Conservation (phyloP, 2,113 vertebrate genomes). For the Callionymus lyra region DNA sequence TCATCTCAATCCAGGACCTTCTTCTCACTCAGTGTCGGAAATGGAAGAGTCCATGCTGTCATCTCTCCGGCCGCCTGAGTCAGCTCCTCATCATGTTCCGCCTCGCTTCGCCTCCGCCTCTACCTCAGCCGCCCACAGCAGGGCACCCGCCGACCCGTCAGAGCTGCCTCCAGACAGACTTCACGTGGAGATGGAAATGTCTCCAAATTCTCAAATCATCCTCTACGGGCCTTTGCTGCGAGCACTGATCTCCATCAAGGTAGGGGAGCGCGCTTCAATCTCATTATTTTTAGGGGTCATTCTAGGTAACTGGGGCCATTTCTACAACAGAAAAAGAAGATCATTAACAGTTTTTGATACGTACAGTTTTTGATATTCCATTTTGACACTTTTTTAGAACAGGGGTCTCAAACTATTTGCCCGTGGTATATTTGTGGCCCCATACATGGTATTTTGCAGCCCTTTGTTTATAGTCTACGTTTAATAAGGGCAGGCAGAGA, state of each 20-base stretch:
- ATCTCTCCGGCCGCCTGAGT: conserved; percentile 75
- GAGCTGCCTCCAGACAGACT: conserved; percentile 87
- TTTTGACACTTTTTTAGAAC: too few species aligned
- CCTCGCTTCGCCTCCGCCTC: conserved; percentile 41
- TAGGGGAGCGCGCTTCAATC: conserved; percentile 42
- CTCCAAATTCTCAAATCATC: conserved; percentile 87
- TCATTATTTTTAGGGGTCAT: too few species aligned
- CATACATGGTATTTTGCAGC: too few species aligned
- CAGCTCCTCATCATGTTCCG: conserved; percentile 59
- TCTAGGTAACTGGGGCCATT: too few species aligned
- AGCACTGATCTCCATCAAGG: conserved; percentile 88
- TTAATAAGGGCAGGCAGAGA: too few species aligned
- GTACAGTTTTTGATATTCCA: too few species aligned
- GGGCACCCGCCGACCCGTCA: conserved; percentile 75
- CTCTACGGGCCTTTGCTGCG: conserved; percentile 88
- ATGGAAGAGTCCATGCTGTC: conserved; percentile 93
- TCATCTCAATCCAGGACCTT: not conserved
- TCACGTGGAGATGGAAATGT: conserved; percentile 92
- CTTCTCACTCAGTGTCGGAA: conserved; percentile 76
- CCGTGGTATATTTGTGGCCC: too few species aligned
- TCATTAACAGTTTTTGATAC: too few species aligned
- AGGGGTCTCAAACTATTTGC: too few species aligned
- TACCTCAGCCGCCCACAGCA: conserved; percentile 45
- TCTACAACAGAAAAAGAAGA: too few species aligned
- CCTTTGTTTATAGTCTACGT: too few species aligned